A percentile compares a stretch with the other conserved stretches of the same genome.
Evolutionary conservation across 2,888 invertebrate species (phyloP).

Genomic region (Scaptomyza caliginosa): DNA sequence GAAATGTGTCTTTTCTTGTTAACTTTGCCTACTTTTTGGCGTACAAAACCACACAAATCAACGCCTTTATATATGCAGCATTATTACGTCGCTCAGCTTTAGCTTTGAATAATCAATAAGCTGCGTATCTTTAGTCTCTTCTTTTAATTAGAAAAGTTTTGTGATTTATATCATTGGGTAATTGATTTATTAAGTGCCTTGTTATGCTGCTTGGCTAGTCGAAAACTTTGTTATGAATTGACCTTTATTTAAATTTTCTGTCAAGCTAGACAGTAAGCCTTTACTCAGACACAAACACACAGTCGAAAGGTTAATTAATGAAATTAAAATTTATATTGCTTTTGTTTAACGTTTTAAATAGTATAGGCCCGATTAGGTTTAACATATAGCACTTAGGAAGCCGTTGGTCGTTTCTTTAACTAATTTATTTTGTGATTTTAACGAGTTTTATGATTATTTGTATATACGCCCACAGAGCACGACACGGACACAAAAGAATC

Average conservation of each 20-base stretch:
- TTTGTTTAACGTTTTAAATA: slow-evolving; percentile 1
- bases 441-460: slow-evolving; percentile 33
- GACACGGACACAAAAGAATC: slow-evolving; percentile 52
- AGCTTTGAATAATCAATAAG: slow-evolving; percentile 49
- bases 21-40: slow-evolving; percentile 65
- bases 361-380: background rate
- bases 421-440: slow-evolving; percentile 25
- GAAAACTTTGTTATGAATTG: slow-evolving; percentile 12
- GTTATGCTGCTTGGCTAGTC: background rate
- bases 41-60: slow-evolving; percentile 12
- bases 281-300: slow-evolving; percentile 10
- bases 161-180: background rate
- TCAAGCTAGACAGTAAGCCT: slow-evolving; percentile 14
- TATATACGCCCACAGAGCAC: slow-evolving; percentile 49
- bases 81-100: slow-evolving; percentile 12
- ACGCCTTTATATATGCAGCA: slow-evolving; percentile 50
- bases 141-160: background rate
- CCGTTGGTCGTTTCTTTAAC: slow-evolving; percentile 10
- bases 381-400: background rate
- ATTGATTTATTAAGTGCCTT: background rate
- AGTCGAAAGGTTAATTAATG: background rate
- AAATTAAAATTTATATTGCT: slow-evolving; percentile 22
- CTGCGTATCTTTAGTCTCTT: background rate
- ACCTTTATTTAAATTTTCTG: background rate
- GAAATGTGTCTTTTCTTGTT: slow-evolving; percentile 1